Conservation (phyloP, 2,113 vertebrate genomes). For the Hemiscyllium ocellatum region DNA sequence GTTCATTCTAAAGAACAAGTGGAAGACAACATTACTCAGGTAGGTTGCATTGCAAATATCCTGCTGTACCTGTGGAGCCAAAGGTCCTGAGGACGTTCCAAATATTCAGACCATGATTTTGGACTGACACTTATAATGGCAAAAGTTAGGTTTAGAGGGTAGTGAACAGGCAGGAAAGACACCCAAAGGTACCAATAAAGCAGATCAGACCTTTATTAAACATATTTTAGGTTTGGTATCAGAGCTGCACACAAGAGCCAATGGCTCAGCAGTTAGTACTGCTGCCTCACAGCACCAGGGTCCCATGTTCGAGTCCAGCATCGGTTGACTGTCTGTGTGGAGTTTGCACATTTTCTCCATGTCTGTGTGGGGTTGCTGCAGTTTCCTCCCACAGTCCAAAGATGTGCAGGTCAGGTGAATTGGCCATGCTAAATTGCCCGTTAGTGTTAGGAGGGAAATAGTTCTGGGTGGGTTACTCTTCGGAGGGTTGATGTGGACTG, state of each 20-base stretch:
- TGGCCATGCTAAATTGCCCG: too few relatives aligned
- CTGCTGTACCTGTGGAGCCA: background rate
- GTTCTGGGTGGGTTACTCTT: too few relatives aligned
- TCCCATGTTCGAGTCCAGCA: too few relatives aligned
- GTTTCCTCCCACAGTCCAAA: too few relatives aligned
- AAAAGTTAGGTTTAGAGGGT: background rate
- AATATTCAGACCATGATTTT: background rate
- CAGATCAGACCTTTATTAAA: background rate
- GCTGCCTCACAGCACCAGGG: too few relatives aligned
- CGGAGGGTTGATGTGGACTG: too few relatives aligned
- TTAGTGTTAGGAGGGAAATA: too few relatives aligned
- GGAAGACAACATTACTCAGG: constrained; percentile 23
- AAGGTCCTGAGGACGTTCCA: background rate
- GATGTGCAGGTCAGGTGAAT: too few relatives aligned
- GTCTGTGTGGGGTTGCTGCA: too few relatives aligned
- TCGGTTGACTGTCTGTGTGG: too few relatives aligned
- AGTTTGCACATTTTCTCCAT: too few relatives aligned
- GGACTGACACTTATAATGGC: background rate
- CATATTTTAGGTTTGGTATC: background rate
- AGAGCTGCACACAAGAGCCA: background rate
- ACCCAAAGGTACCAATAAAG: background rate
- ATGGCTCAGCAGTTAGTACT: too few relatives aligned
- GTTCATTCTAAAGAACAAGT: constrained; percentile 9
- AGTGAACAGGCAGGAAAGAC: background rate
- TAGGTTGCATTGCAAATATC: background rate